Conservation (phyloP, 2,888 invertebrate genomes). For the Hylaea fasciaria region DNA sequence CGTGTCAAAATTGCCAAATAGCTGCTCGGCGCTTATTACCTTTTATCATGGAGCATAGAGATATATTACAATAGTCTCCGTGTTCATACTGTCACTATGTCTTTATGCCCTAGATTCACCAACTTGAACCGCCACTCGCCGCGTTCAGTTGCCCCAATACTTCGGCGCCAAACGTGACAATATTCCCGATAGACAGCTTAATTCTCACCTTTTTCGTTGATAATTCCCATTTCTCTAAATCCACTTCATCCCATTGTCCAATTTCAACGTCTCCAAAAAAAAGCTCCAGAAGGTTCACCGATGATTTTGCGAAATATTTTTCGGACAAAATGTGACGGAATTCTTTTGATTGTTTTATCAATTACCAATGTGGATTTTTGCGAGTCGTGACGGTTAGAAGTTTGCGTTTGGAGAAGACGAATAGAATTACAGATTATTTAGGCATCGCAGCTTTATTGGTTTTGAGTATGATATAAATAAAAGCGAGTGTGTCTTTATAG, state of each 20-base stretch:
- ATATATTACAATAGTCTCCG: too few relatives aligned
- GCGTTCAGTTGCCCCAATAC: slow-evolving; percentile 21
- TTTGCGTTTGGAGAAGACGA: slow-evolving; percentile 6
- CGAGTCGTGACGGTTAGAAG: slow-evolving; percentile 9
- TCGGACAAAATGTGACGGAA: slow-evolving; percentile 24
- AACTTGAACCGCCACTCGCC: not conserved
- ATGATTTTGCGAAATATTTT: slow-evolving; percentile 46
- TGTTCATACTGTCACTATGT: too few relatives aligned
- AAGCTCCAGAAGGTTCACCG: slow-evolving; percentile 31
- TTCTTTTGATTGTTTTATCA: slow-evolving; percentile 31
- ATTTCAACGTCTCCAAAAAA: slow-evolving; percentile 58
- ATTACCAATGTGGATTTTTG: slow-evolving; percentile 26
- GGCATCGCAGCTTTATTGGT: not conserved
- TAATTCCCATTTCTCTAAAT: slow-evolving; percentile 51
- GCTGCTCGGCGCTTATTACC: too few relatives aligned
- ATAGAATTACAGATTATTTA: slow-evolving; percentile 1
- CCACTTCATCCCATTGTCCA: slow-evolving; percentile 54
- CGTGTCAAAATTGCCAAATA: too few relatives aligned
- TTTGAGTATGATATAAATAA: too few relatives aligned
- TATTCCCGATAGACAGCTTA: slow-evolving; percentile 57
- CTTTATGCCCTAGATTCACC: too few relatives aligned
- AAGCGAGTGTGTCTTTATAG: too few relatives aligned
- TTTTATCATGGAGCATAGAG: too few relatives aligned
- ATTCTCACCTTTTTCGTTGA: slow-evolving; percentile 54
- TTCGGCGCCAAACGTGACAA: slow-evolving; percentile 51